Evolutionary conservation across 2,888 invertebrate genomes (phyloP), one percentile per base, ranked within the genome.

Genomic region (Lordiphosa andalusiaca): DNA sequence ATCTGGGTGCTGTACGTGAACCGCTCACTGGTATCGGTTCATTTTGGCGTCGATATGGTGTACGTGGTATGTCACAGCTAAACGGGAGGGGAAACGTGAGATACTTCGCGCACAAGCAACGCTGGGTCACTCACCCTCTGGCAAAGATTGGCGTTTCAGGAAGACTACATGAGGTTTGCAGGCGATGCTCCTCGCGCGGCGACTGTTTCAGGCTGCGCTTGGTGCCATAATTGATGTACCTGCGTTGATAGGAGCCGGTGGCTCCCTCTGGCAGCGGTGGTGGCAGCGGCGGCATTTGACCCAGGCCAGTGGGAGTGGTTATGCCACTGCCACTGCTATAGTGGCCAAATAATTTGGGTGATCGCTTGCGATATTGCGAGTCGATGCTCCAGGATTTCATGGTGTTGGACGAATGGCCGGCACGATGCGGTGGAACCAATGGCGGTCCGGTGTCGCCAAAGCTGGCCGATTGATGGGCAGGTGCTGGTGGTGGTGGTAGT

Each of bases 81-180:
- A 1, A 65, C 9, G 2, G 30, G 13, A 9, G 10, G 23, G 23
- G 30, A n/a, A 19, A 33, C 1, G 3, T 13, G 6, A 16, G 16
- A 3, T 4, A 30, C 10, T 4, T 1, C 1, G 1, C n/a, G 5
- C 5, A 30, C 16, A 30, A 23, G 10, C 1, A 19, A 9, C 19
- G 2, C 3, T 30, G 10, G 9, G 30, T 30, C 3, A 16, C 61
- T 63, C 67, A 89, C 90, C 95, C 95, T 71, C 96, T 91, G 3
- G 95, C 95, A 88, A 96, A 96, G 64, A 96, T 95, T 0, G 96
- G 95, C 1, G 96, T 96, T 90, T 96, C 96, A n/a, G 96, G 96
- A 58, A 96, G 90, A 83, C 95, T 95, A 73, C 95, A 95, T 0
- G 95, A 95, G 3, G 95, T 95, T 89, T 95, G 95, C 88, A 95